phyloP scores from a whole-genome alignment of 2,113 vertebrate species.

The Pachypanchax playfairii region DNA sequence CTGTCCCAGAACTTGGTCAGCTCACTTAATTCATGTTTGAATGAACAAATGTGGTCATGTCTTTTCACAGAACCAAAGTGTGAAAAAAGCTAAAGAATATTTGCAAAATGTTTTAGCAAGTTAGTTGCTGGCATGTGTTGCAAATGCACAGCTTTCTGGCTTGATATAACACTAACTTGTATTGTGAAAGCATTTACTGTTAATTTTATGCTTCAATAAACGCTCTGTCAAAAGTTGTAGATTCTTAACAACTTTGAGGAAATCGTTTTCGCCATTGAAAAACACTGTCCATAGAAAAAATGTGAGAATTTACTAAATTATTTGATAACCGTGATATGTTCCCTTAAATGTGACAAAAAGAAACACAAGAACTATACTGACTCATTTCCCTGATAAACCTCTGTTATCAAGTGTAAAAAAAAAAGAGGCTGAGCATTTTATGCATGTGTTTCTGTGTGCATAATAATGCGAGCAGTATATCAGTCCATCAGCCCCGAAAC shows the following conservation, averaged over 20 bases:
- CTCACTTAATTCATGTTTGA: neutral
- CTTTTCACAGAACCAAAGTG: neutral
- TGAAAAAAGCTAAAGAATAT: neutral
- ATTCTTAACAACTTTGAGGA: neutral
- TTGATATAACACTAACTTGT: neutral
- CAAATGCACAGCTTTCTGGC: neutral
- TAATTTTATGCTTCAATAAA: neutral
- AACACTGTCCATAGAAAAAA: neutral
- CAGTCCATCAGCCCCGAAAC: conserved; percentile 17
- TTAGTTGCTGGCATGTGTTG: neutral
- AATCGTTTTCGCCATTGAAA: neutral
- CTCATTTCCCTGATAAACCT: neutral
- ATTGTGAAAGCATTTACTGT: neutral
- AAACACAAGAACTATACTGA: neutral
- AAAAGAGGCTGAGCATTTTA: neutral
- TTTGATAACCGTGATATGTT: neutral
- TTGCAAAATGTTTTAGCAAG: neutral
- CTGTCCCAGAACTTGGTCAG: too few relatives aligned
- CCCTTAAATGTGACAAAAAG: neutral
- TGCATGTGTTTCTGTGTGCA: conserved; percentile 1
- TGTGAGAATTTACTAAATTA: neutral
- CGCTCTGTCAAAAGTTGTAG: neutral
- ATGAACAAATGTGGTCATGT: neutral
- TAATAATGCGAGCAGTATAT: conserved; percentile 1
- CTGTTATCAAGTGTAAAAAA: neutral